Evolutionary conservation across 2,113 vertebrate genomes (phyloP), one percentile per base, ranked within the genome.

Genomic region (Suricata suricatta): DNA sequence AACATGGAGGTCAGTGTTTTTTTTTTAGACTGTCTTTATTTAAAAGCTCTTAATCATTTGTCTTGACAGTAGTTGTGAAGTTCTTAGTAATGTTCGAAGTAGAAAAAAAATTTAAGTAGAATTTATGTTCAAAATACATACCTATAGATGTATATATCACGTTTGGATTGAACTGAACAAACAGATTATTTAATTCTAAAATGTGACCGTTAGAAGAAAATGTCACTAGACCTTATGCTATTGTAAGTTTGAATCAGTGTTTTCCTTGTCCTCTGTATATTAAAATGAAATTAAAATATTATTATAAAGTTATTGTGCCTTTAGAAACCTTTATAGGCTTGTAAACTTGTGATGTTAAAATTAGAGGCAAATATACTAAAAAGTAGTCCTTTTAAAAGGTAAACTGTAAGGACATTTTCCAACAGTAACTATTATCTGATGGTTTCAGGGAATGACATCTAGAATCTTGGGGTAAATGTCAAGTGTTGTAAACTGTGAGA

Each of bases 381-480:
- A 95, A 71, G 19, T 81, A 92, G 90, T 98, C 96, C 23, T 93
- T 71, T 98, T 96, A 97, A 97, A 0, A 50, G 12, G 29, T 98
- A 93, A 98, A 97, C 97, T 96, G 83, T 97, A 96, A 95, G 97
- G 72, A 81, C 91, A 83, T 97, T 98, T 96, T 98, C 86, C 86
- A 96, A 80, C 64, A 98, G 17, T 97, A 97, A 97, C 44, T 98
- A 94, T 96, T 98, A 84, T 96, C 94, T 98, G 96, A 97, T 97
- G 95, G 85, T 96, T 98, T 82, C 77, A 97, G 94, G 57, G 76
- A 95, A 97, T 97, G 8, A 4, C 77, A 97, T 97, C 79, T 97
- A 41, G 89, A 87, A 97, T 94, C 91, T 97, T 92, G 98, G 88
- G 98, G 93, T 98, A 98, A 98, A 97, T 98, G 96, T 98, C 97